phyloP scores from a whole-genome alignment of 2,113 vertebrate genomes.

The Triplophysa dalaica region DNA sequence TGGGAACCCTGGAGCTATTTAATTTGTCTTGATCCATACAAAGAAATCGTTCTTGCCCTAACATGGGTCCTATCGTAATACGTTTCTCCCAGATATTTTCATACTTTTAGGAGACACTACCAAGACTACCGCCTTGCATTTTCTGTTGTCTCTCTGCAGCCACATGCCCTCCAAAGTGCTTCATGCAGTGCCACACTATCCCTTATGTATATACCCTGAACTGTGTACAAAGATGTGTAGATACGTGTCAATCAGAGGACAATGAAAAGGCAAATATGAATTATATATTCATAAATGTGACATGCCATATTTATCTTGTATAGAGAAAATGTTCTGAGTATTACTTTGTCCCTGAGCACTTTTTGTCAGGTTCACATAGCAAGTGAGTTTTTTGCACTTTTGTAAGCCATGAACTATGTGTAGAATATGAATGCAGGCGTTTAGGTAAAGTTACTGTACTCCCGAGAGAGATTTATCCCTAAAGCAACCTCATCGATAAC shows the following conservation, averaged over 20 bases:
- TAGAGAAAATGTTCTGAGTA: slow-evolving; percentile 71
- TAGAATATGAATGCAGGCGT: slow-evolving; percentile 40
- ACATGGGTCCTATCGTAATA: neutral
- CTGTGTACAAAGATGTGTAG: slow-evolving; percentile 77
- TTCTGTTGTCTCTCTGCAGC: slow-evolving; percentile 57
- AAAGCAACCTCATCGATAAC: slow-evolving; percentile 26
- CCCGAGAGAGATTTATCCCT: slow-evolving; percentile 30
- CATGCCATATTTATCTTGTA: slow-evolving; percentile 74
- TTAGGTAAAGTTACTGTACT: slow-evolving; percentile 10
- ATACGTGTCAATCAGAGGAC: slow-evolving; percentile 71
- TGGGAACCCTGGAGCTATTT: slow-evolving; percentile 2
- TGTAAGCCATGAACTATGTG: slow-evolving; percentile 61
- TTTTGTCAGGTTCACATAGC: slow-evolving; percentile 66
- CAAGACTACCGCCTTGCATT: slow-evolving; percentile 66
- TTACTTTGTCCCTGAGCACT: slow-evolving; percentile 75
- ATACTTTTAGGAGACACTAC: neutral
- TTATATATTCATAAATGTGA: slow-evolving; percentile 77
- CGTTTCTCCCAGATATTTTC: neutral
- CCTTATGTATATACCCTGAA: slow-evolving; percentile 72
- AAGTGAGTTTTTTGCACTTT: slow-evolving; percentile 60
- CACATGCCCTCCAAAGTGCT: slow-evolving; percentile 71
- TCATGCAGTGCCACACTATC: slow-evolving; percentile 59
- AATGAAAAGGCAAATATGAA: slow-evolving; percentile 75
- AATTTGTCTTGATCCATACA: neutral
- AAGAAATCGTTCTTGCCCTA: neutral